Conservation (phyloP, 2,797 vertebrate genomes). For the Odontamblyopus lacepedii region DNA sequence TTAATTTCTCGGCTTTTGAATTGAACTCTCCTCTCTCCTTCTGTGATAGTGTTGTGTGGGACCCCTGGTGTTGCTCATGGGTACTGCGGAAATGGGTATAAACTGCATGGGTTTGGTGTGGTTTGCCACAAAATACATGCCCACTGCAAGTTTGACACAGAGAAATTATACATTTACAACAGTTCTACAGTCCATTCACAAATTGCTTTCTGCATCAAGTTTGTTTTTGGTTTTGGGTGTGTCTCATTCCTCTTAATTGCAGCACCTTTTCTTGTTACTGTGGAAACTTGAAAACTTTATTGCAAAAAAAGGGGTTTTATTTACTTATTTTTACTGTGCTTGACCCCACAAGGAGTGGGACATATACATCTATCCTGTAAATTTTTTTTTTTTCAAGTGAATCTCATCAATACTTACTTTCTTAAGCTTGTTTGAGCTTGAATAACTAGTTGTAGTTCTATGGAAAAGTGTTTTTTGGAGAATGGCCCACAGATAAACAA, state of each 20-base stretch:
- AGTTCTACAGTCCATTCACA: conserved; percentile 10
- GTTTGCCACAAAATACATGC: conserved; percentile 59
- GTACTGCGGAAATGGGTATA: conserved; percentile 84
- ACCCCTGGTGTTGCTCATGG: conserved; percentile 82
- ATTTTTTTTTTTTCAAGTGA: neutral
- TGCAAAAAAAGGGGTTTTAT: too few relatives aligned
- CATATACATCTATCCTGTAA: neutral
- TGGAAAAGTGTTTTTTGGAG: neutral
- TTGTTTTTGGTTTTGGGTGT: conserved; percentile 17
- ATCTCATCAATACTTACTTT: neutral
- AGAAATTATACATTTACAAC: conserved; percentile 29
- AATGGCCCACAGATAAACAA: neutral
- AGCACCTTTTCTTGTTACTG: neutral
- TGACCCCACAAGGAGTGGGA: neutral
- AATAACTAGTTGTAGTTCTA: neutral
- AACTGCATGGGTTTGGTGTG: conserved; percentile 85
- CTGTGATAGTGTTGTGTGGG: conserved; percentile 82
- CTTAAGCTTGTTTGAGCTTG: neutral
- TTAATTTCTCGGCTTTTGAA: conserved; percentile 40
- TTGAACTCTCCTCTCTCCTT: conserved; percentile 78
- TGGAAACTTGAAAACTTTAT: neutral
- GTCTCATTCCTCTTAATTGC: conserved; percentile 8
- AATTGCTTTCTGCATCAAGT: conserved; percentile 68
- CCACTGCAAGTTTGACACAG: conserved; percentile 49
- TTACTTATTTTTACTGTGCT: neutral